phyloP scores from a whole-genome alignment of 2,113 vertebrate species.

The Poeciliopsis retropinna region DNA sequence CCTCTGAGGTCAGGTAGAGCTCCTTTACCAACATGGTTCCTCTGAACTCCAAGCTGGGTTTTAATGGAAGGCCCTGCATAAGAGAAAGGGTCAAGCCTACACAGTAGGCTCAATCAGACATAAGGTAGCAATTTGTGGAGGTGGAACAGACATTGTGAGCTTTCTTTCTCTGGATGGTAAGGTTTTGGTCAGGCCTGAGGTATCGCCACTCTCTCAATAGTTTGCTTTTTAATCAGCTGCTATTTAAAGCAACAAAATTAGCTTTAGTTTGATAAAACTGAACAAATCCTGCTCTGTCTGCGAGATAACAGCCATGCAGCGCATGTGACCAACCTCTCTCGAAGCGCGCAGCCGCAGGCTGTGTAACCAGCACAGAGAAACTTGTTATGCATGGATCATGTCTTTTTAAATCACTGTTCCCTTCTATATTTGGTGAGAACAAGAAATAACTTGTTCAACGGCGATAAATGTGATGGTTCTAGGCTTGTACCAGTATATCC shows the following conservation, averaged over 20 bases:
- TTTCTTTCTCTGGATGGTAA: conserved; percentile 44
- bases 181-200: conserved; percentile 46
- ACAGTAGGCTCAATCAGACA: conserved; percentile 43
- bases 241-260: conserved; percentile 65
- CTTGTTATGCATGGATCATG: conserved; percentile 15
- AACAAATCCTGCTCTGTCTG: conserved; percentile 56
- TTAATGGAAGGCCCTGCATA: conserved; percentile 56
- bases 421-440: background rate
- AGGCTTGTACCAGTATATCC: background rate
- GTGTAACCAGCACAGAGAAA: conserved; percentile 22
- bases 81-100: conserved; percentile 46
- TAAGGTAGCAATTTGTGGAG: conserved; percentile 72
- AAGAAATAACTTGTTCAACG: background rate
- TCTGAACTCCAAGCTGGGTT: conserved; percentile 63
- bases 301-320: conserved; percentile 38
- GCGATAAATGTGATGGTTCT: background rate
- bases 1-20: conserved; percentile 52
- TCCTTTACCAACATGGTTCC: conserved; percentile 45
- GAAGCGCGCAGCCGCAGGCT: conserved; percentile 30
- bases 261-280: conserved; percentile 39
- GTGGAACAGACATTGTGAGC: conserved; percentile 69
- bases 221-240: conserved; percentile 54
- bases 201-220: conserved; percentile 65
- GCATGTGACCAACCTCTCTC: conserved; percentile 49
- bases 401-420: conserved; percentile 3